Evolutionary conservation across 2,113 vertebrate species (phyloP).

Genomic region (Perca schrenkii): DNA sequence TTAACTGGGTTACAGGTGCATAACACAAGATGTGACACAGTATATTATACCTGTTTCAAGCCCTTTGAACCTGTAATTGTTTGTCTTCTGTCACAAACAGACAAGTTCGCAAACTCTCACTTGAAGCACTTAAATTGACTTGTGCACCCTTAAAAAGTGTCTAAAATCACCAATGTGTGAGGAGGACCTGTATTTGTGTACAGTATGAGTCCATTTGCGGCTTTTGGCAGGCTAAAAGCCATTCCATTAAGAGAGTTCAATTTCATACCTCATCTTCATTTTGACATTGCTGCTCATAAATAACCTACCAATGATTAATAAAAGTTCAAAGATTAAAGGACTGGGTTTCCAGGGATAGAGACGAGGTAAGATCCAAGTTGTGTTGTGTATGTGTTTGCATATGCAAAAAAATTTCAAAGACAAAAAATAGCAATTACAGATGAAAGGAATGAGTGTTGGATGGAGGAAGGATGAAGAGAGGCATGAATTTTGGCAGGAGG

Average conservation of each 20-base stretch:
- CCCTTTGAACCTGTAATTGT: too few species aligned
- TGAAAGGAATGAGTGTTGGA: conserved; percentile 24
- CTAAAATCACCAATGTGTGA: too few species aligned
- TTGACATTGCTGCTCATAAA: conserved; percentile 28
- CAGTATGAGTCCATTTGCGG: background rate
- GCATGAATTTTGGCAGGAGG: conserved; percentile 52
- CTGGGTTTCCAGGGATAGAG: conserved; percentile 16
- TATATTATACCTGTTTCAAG: too few species aligned
- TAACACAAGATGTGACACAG: too few species aligned
- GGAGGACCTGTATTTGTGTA: too few species aligned
- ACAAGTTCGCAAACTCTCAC: too few species aligned
- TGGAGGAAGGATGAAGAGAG: conserved; percentile 20
- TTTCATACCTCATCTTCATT: conserved; percentile 36
- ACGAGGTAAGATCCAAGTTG: background rate
- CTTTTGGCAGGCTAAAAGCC: conserved; percentile 10
- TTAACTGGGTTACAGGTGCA: too few species aligned
- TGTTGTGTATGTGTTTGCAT: background rate
- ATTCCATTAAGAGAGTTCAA: conserved; percentile 27
- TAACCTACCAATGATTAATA: conserved; percentile 45
- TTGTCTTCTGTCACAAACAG: too few species aligned
- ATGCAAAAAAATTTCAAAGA: background rate
- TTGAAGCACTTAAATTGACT: too few species aligned
- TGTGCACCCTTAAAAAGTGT: too few species aligned
- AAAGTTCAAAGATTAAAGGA: conserved; percentile 35
- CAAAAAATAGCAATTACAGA: conserved; percentile 33